Evolutionary conservation across 2,113 vertebrate genomes (phyloP).

Genomic region (Psettodes erumei): DNA sequence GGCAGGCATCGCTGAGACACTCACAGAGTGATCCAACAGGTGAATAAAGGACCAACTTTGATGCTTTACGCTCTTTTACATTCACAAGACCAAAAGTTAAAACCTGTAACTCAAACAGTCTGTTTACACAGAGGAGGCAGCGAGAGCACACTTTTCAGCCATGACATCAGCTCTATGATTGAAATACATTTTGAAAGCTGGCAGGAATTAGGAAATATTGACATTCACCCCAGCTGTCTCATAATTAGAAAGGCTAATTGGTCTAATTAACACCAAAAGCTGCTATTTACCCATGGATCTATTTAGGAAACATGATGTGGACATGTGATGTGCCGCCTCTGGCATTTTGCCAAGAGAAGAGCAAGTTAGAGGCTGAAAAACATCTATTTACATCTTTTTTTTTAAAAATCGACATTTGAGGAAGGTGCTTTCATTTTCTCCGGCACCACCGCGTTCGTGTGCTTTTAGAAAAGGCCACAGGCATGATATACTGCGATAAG

Average conservation of each 20-base stretch:
- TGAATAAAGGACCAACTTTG: too few relatives aligned
- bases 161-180: conserved; percentile 26
- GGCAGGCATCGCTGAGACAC: too few relatives aligned
- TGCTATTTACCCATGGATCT: conserved; percentile 22
- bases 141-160: neutral
- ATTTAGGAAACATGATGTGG: conserved; percentile 25
- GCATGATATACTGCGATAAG: conserved; percentile 13
- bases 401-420: conserved; percentile 5
- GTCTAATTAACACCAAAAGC: conserved; percentile 44
- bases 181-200: conserved; percentile 22
- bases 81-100: too few relatives aligned
- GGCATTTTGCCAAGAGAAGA: conserved; percentile 18
- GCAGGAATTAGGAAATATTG: conserved; percentile 36
- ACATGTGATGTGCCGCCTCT: neutral
- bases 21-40: too few relatives aligned
- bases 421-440: conserved; percentile 5
- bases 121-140: neutral
- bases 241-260: conserved; percentile 51
- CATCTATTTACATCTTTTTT: neutral
- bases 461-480: conserved; percentile 12
- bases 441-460: conserved; percentile 1
- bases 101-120: neutral
- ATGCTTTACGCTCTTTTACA: too few relatives aligned
- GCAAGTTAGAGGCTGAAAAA: neutral
- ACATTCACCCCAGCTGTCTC: conserved; percentile 33